Base-by-base conservation (phyloP, 2,888 invertebrate species). In the Schrankia costaestrigalis region DNA sequence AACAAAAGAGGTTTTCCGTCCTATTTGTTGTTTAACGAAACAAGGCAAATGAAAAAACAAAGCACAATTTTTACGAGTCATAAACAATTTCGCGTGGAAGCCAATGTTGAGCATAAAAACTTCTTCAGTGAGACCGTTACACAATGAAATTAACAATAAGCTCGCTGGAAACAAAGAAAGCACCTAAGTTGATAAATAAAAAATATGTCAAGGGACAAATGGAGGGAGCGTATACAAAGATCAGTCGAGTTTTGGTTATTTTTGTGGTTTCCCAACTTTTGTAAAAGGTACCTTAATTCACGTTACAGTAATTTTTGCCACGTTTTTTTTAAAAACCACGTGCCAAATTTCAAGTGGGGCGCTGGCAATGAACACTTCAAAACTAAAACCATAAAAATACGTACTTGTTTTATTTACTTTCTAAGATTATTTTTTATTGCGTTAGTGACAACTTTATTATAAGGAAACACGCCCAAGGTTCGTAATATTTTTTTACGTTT, bases 101-200 rank as follows among this genome's bases (percentile, higher is more conserved):
- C 63, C 63, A 63, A 63, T 58, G 60, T 49, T 56, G 53, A 56
- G 40, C 55, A 52, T 50, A 48, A 59, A 65, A 70, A 67, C 57
- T 69, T 63, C 49, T 63, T 61, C 57, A 61, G 56, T 53, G 49
- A 51, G 48, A 50, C 62, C 52, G 56, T 67, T 59, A 67, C 62
- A 64, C 63, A 64, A 65, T 68, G 60, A 70, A 71, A 73, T 71
- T 71, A 72, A 72, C 64, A 73, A 72, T 71, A 70, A 71, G 63
- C 57, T 54, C 41, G 56, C 50, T 56, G 46, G 63, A 69, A 72
- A 71, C 66, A 71, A 71, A 68, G 61, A 63, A 64, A 65, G 57
- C 55, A 56, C 56, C 58, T 56, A 65, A 70, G 62, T 71, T 72
- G 63, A 66, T 69, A 67, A 72, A 73, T 72, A 71, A 71, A 74